A percentile compares a stretch with the other conserved stretches of the same genome.
These are phyloP conservation scores for Podarcis cretensis DNA, from an alignment of 2,113 vertebrate species.

Conservation along the genomic window DNA sequence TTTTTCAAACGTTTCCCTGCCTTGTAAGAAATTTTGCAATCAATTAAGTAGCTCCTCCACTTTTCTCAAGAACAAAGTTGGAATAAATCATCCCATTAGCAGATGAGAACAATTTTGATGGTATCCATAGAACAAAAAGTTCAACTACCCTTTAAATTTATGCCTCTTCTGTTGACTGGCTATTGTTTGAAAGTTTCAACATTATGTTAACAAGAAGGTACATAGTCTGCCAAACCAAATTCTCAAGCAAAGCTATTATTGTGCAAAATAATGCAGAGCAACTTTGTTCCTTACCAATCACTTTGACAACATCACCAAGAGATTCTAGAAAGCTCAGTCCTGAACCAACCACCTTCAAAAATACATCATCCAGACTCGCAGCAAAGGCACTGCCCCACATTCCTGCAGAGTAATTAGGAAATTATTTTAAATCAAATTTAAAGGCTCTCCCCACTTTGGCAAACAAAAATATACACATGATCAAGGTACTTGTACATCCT, in stretches of 20 bases:
- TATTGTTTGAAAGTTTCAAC: not conserved
- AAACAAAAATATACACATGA: not conserved
- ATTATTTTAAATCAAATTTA: conserved; percentile 3
- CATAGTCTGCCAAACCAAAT: not conserved
- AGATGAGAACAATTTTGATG: not conserved
- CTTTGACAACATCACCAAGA: conserved; percentile 64
- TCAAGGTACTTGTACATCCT: not conserved
- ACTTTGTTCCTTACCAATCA: conserved; percentile 68
- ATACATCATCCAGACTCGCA: conserved; percentile 80
- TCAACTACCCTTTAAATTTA: not conserved
- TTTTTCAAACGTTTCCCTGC: not conserved
- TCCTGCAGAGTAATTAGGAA: conserved; percentile 57
- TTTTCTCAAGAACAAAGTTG: not conserved
- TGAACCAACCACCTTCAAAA: conserved; percentile 66
- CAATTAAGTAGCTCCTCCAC: not conserved
- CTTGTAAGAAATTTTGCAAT: not conserved
- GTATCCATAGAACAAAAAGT: not conserved
- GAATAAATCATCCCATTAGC: not conserved
- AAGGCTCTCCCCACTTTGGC: not conserved
- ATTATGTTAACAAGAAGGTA: not conserved
- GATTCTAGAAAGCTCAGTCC: conserved; percentile 70
- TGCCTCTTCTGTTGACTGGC: not conserved
- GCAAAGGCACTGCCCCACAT: conserved; percentile 84
- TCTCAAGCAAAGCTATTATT: not conserved
- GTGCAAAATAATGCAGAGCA: not conserved